Evolutionary conservation across 2,113 vertebrate genomes (phyloP), one percentile per base, ranked within the genome.

Genomic region (Tragelaphus buxtoni): DNA sequence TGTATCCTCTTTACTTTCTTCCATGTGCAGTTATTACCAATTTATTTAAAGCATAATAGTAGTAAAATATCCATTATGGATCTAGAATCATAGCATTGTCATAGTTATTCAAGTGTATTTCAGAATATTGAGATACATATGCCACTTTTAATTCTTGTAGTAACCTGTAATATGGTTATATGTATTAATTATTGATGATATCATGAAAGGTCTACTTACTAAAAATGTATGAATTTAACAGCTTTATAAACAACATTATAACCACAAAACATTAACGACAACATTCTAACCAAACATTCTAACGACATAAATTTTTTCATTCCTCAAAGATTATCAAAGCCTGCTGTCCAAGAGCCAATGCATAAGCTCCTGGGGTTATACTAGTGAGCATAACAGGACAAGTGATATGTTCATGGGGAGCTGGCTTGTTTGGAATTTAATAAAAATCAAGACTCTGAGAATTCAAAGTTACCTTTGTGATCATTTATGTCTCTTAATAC

Each of bases 1-100:
- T 65, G 7, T 85, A 82, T 49, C 14, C 47, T 39, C 42, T 94
- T 82, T 91, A 60, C 9, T 69, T 90, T 76, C 30, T 84, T 93
- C 58, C 17, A 86, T 30, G 72, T 76, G 13, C 16, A 93, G 13
- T 58, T 85, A 80, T 81, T 92, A 92, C 88, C 45, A 30, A 92
- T 39, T 95, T 93, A 90, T 60, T 95, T 94, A 76, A 96, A 93
- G 24, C 11, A 49, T 65, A 88, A 39, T n/a, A 61, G 30, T 88
- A 88, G 39, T 22, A 84, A 89, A 86, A 83, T 74, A 92, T 28
- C 8, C n/a, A 83, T 61, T 51, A 56, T 18, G 1, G n/a, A 89
- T 89, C 49, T 42, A 89, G 39, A 72, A 60, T 24, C 30, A 39
- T 7, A 14, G 24, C 45, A 72, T 16, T 56, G 4, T 42, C 85